Base-by-base conservation (phyloP, 2,888 invertebrate genomes). In the Cyaniris semiargus region DNA sequence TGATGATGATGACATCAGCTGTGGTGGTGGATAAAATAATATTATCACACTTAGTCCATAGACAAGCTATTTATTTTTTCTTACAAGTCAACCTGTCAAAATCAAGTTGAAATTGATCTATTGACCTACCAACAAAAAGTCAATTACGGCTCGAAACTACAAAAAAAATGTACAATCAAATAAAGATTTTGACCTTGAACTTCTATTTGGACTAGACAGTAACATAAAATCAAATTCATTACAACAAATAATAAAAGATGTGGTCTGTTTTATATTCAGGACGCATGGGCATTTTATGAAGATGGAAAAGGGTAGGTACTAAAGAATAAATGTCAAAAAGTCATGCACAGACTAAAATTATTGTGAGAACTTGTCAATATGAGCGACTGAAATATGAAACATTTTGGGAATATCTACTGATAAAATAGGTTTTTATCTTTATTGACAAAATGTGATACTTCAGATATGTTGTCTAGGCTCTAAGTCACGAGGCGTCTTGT, bases 251-350 rank as follows among this genome's bases (percentile, higher is more conserved):
- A 66, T 44, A 72, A 72, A 72, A 38, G 13, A 44, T 38, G 71
- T 15, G 71, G 38, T 71, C 71, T 71, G 38, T 3, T 72, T 72
- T 44, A 72, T 72, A 72, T 72, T 72, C 72, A 72, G 66, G 27
- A 10, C 72, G 21, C 38, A 13, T 5, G 13, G 38, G 21, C 44
- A 72, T 44, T 23, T 72, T 72, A 38, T 72, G 72, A 72, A 72
- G 72, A 72, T 72, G 72, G 72, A 72, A 72, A 72, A 72, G 38
- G 72, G 72, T 44, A 72, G 72, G 72, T 44, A 72, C 38, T 44
- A 44, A 23, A 44, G 72, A 72, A 72, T 72, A 72, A 72, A 44
- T 44, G 72, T 72, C 72, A 72, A 44, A 44, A 44, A 38, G 72
- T 72, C 34, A 44, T 72, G 44, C 13, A 7, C 21, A 21, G 21